phyloP scores from a whole-genome alignment of 2,797 vertebrate species.

The Pantherophis vulpinus region DNA sequence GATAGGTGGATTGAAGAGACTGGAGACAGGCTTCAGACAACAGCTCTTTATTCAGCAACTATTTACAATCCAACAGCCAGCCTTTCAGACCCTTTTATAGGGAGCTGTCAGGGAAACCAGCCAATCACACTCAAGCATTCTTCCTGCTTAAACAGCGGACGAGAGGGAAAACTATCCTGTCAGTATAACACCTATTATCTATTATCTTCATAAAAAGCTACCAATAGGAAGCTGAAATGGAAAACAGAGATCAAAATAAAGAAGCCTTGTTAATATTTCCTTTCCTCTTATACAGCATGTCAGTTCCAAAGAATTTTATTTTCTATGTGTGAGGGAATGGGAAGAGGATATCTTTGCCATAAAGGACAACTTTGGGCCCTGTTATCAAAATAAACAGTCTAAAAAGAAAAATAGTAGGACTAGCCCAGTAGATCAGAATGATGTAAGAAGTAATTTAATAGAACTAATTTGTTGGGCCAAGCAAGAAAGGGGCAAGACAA shows the following conservation, averaged over 20 bases:
- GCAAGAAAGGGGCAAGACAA: neutral
- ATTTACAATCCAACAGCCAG: too few relatives aligned
- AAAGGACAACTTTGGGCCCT: neutral
- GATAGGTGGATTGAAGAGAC: too few relatives aligned
- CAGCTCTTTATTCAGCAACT: too few relatives aligned
- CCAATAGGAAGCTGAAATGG: neutral
- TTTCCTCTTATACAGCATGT: neutral
- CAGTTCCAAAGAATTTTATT: neutral
- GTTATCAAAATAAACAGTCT: neutral
- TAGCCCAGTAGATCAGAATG: neutral
- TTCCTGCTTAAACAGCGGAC: too few relatives aligned
- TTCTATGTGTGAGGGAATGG: neutral
- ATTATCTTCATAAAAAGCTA: neutral
- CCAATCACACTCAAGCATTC: too few relatives aligned
- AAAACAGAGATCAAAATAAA: neutral
- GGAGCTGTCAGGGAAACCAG: too few relatives aligned
- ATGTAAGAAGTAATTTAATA: neutral
- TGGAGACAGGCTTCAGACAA: too few relatives aligned
- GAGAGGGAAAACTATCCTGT: too few relatives aligned
- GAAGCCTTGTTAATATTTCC: neutral
- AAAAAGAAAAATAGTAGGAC: neutral
- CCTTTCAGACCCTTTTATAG: too few relatives aligned
- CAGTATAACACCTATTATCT: neutral
- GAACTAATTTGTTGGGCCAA: neutral
- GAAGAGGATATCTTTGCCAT: neutral